Percentiles rank a stretch among this genome's conserved stretches.
These are phyloP conservation scores for Apis florea DNA, from an alignment of 1,140 invertebrate genomes.

Conservation along the genomic window DNA sequence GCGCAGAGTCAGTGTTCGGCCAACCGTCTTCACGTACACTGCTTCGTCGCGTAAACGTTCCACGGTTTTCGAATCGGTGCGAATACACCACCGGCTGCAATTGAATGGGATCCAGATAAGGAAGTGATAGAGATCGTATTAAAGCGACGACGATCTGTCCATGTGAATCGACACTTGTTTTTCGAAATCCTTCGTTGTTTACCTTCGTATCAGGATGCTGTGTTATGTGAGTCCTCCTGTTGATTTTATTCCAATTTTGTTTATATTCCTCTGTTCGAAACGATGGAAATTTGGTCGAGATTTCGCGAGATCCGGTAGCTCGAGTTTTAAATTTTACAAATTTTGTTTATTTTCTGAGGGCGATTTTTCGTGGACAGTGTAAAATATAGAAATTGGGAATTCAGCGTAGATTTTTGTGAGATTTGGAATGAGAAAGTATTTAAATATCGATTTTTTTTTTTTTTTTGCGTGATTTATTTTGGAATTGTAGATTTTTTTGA, in stretches of 20 bases:
- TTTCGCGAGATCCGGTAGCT: too few species aligned
- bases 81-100: background rate
- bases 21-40: conserved; percentile 72
- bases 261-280: too few species aligned
- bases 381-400: too few species aligned
- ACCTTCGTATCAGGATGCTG: conserved; percentile 57
- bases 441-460: too few species aligned
- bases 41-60: background rate
- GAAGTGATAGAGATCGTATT: background rate
- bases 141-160: background rate
- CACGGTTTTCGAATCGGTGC: background rate
- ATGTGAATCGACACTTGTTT: background rate
- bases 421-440: too few species aligned
- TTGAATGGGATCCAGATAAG: background rate
- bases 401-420: too few species aligned
- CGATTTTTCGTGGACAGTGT: too few species aligned
- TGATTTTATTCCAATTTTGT: background rate
- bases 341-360: too few species aligned
- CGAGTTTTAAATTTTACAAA: too few species aligned
- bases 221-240: conserved; percentile 70
- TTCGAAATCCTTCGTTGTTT: background rate
- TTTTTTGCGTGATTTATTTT: too few species aligned
- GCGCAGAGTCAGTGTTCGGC: conserved; percentile 74
- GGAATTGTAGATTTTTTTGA: too few species aligned
- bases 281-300: background rate